A percentile compares a stretch with the other conserved stretches of the same genome.
Conservation (phyloP, 2,113 vertebrate species). For the Lipophrys pholis region DNA sequence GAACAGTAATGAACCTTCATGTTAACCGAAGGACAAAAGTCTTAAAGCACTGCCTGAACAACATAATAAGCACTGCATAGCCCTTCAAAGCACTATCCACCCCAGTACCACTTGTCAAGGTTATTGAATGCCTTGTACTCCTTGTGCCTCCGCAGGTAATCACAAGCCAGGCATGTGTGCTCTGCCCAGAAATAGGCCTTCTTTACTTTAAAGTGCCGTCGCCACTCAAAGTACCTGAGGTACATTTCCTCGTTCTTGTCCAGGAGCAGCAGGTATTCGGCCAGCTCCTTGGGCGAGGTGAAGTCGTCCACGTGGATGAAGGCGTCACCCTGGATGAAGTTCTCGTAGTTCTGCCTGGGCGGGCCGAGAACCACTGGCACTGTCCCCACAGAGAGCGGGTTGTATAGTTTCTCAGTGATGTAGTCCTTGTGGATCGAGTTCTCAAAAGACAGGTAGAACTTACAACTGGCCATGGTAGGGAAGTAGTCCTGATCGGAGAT, state of each 20-base stretch:
- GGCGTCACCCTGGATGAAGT: slow-evolving; percentile 94
- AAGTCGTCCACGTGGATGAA: slow-evolving; percentile 98
- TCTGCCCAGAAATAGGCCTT: slow-evolving; percentile 95
- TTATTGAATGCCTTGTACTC: slow-evolving; percentile 94
- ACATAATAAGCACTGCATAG: slow-evolving; percentile 41
- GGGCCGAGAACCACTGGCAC: slow-evolving; percentile 95
- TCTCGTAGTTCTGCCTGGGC: slow-evolving; percentile 94
- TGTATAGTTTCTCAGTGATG: slow-evolving; percentile 98
- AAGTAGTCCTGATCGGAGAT: slow-evolving; percentile 93
- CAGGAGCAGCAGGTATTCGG: slow-evolving; percentile 93
- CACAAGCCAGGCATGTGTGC: slow-evolving; percentile 95
- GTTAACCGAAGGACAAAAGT: slow-evolving; percentile 45
- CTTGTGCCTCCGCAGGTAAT: slow-evolving; percentile 93
- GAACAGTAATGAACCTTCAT: slow-evolving; percentile 44
- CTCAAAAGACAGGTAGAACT: slow-evolving; percentile 97
- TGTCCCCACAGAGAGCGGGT: slow-evolving; percentile 92
- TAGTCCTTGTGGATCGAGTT: slow-evolving; percentile 99
- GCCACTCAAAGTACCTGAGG: slow-evolving; percentile 95
- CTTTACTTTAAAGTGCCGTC: slow-evolving; percentile 93
- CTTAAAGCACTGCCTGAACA: slow-evolving; percentile 56
- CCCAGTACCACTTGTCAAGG: slow-evolving; percentile 98
- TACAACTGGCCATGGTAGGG: slow-evolving; percentile 94
- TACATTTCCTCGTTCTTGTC: slow-evolving; percentile 96
- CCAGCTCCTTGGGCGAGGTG: slow-evolving; percentile 92
- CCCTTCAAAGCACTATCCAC: slow-evolving; percentile 74